Evolutionary conservation across 1,140 invertebrate species (phyloP).

Genomic region (Tachypleus tridentatus): DNA sequence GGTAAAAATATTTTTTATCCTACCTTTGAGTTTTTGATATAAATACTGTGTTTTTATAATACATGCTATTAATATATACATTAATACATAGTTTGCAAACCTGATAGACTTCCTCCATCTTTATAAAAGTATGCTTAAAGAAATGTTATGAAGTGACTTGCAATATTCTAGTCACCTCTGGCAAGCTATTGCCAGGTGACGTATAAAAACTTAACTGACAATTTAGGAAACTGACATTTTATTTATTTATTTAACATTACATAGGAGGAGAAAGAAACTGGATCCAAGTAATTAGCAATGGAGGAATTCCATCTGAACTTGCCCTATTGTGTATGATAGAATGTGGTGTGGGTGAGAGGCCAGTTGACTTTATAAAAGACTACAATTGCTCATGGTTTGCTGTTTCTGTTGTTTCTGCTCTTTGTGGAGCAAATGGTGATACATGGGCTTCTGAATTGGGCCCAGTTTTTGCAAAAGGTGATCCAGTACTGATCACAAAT

Average conservation of each 20-base stretch:
- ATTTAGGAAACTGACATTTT: background rate
- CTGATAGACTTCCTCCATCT: background rate
- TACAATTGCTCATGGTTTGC: slow-evolving; percentile 70
- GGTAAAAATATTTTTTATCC: slow-evolving; percentile 35
- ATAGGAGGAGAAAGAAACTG: slow-evolving; percentile 72
- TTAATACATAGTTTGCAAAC: too few relatives aligned
- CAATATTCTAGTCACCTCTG: background rate
- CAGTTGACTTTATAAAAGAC: slow-evolving; percentile 61
- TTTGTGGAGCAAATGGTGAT: slow-evolving; percentile 75
- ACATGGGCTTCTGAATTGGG: slow-evolving; percentile 86
- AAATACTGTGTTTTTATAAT: background rate
- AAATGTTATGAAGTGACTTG: slow-evolving; percentile 1
- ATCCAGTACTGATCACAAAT: slow-evolving; percentile 64
- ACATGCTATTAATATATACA: background rate
- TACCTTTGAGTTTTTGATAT: slow-evolving; percentile 3
- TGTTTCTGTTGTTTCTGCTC: slow-evolving; percentile 55
- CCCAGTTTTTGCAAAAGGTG: slow-evolving; percentile 50
- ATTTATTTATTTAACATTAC: slow-evolving; percentile 23
- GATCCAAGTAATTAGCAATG: slow-evolving; percentile 83
- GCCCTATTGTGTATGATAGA: slow-evolving; percentile 68
- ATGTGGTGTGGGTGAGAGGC: slow-evolving; percentile 54
- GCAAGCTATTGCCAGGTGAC: background rate
- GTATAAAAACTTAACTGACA: too few relatives aligned
- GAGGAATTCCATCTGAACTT: slow-evolving; percentile 65
- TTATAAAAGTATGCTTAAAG: background rate